Evolutionary conservation across 2,113 vertebrate genomes (phyloP), one percentile per base, ranked within the genome.

Genomic region (Brachypodius melanocephalos): DNA sequence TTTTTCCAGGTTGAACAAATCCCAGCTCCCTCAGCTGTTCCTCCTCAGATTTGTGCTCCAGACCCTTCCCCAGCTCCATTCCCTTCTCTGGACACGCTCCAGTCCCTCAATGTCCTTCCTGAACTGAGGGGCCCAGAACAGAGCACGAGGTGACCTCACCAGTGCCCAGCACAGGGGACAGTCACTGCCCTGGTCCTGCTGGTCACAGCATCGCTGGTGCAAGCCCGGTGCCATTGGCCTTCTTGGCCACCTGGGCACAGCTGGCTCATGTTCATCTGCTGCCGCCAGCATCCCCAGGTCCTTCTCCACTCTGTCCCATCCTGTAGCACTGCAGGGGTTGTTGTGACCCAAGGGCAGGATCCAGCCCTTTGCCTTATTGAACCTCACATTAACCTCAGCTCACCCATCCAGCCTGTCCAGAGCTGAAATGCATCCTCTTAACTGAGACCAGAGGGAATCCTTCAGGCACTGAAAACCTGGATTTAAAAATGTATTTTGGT

Each of bases 231-330:
- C 6, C 36, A 4, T 2, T 34, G 55, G 46, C 6, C 24, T 13
- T 2, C 38, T 24, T 29, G 40, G 0, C 24, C 49, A 31, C 49
- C 43, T 43, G 59, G 67, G 26, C 51, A 66, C 59, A n/a, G 0
- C 36, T 66, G 52, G 52, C 1, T n/a, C 45, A 4, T 0, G 10
- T 25, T 59, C 22, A 45, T 8, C 43, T 0, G 0, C 38, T 59
- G 15, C 28, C 24, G 8, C 28, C 76, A 74, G 6, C 52, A 40
- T 0, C 16, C 18, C 8, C 68, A 29, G 52, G 32, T 24, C 52
- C 45, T 52, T 80, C 5, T 57, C 4, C 36, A 22, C 17, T 42
- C 43, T 26, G 9, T 5, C 42, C 17, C 49, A 32, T 0, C 36
- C 67, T 58, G 42, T 28, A 0, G 26, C 43, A 9, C 31, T 51